A percentile compares a stretch with the other conserved stretches of the same genome.
Conservation (phyloP, 2,113 vertebrate species). For the Pelvicachromis taeniatus region DNA sequence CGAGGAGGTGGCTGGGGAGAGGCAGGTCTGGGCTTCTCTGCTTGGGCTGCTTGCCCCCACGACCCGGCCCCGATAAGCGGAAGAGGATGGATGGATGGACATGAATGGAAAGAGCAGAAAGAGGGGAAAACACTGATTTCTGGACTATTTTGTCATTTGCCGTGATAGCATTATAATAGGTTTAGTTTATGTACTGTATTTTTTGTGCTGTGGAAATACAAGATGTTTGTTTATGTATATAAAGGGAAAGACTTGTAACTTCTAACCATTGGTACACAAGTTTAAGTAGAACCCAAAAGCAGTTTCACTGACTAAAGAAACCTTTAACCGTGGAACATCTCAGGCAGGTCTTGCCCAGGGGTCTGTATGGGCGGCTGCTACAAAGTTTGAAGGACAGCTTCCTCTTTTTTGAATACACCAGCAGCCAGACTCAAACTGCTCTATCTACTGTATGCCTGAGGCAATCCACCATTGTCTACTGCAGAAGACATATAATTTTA, state of each 20-base stretch:
- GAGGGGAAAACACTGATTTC: background rate
- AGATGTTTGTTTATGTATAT: background rate
- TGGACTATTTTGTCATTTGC: accelerated
- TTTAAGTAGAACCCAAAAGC: background rate
- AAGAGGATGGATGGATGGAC: background rate
- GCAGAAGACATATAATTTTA: background rate
- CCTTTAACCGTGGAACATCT: background rate
- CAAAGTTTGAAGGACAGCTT: background rate
- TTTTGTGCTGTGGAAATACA: background rate
- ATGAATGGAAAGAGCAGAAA: background rate
- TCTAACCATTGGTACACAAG: background rate
- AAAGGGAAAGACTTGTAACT: background rate
- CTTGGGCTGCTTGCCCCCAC: too few species aligned
- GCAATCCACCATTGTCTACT: background rate
- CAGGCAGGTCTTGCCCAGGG: accelerated
- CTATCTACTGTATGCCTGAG: background rate
- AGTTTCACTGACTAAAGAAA: background rate
- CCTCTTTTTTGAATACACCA: background rate
- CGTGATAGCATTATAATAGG: accelerated
- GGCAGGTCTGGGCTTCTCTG: too few species aligned
- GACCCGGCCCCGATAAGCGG: too few species aligned
- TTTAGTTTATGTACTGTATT: background rate
- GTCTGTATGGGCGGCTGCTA: background rate
- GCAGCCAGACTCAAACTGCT: background rate
- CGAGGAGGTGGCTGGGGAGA: too few species aligned